Conservation (phyloP, 2,888 invertebrate genomes). For the Dasypogon diadema region DNA sequence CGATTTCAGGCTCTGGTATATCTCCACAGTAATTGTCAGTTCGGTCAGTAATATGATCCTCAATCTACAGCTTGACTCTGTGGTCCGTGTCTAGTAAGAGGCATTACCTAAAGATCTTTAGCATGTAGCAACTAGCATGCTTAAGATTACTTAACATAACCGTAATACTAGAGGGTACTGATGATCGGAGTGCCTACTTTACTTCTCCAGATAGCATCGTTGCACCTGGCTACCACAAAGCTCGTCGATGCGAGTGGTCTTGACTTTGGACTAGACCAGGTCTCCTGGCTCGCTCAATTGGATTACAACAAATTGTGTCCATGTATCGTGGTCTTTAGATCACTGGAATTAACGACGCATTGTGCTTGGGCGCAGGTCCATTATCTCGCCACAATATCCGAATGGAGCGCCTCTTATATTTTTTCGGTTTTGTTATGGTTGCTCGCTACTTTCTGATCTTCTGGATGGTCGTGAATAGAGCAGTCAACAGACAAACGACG, state of each 20-base stretch:
- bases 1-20: not conserved
- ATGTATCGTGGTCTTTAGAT: slow-evolving; percentile 37
- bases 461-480: slow-evolving; percentile 13
- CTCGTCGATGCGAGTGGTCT: slow-evolving; percentile 22
- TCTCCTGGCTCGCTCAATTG: slow-evolving; percentile 12
- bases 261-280: not conserved
- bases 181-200: not conserved
- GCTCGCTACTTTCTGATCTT: too few species aligned
- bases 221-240: slow-evolving; percentile 36
- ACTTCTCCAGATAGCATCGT: slow-evolving; percentile 1
- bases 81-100: not conserved
- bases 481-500: slow-evolving; percentile 15
- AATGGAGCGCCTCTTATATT: slow-evolving; percentile 1
- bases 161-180: slow-evolving; percentile 14
- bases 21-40: slow-evolving; percentile 13
- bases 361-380: slow-evolving; percentile 32
- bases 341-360: slow-evolving; percentile 45
- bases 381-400: slow-evolving; percentile 43
- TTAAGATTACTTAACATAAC: slow-evolving; percentile 43
- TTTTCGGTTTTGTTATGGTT: not conserved
- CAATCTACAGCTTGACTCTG: slow-evolving; percentile 26
- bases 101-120: slow-evolving; percentile 18
- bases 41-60: slow-evolving; percentile 22
- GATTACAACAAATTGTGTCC: slow-evolving; percentile 44
- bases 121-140: slow-evolving; percentile 10